Percentiles rank a stretch among this genome's conserved stretches.
Evolutionary conservation across 2,113 vertebrate species (phyloP).

Genomic region (Numida meleagris): DNA sequence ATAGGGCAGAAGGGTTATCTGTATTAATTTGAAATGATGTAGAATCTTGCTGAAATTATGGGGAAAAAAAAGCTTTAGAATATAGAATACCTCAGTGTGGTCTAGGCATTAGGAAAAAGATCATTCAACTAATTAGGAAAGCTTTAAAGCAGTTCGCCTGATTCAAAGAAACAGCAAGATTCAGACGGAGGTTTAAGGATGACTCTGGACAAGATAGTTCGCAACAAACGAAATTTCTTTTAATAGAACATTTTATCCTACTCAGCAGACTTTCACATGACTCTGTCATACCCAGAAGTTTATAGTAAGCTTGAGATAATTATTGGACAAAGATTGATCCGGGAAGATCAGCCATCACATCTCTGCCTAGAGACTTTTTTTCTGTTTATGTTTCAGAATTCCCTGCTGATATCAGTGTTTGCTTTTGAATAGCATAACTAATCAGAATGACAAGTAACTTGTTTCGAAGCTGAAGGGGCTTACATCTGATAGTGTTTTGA

Average conservation of each 20-base stretch:
- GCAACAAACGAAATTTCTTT: not conserved
- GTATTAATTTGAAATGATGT: not conserved
- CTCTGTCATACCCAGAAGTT: not conserved
- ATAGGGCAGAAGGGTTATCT: not conserved
- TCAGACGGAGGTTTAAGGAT: not conserved
- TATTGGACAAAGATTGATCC: not conserved
- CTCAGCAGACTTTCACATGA: not conserved
- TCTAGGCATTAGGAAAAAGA: not conserved
- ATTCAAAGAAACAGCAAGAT: not conserved
- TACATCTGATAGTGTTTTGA: not conserved
- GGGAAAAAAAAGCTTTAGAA: not conserved
- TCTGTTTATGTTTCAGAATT: not conserved
- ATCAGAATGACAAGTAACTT: not conserved
- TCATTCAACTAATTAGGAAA: not conserved
- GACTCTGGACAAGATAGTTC: not conserved
- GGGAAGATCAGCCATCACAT: not conserved
- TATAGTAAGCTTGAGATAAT: not conserved
- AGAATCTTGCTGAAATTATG: not conserved
- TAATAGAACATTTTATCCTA: not conserved
- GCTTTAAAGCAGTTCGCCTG: not conserved
- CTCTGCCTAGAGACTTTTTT: not conserved
- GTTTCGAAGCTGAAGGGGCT: not conserved
- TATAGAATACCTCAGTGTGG: not conserved
- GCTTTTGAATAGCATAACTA: not conserved
- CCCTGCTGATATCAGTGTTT: not conserved